These are phyloP conservation scores for Apis florea DNA, from an alignment of 1,140 invertebrate genomes.

Conservation along the genomic window DNA sequence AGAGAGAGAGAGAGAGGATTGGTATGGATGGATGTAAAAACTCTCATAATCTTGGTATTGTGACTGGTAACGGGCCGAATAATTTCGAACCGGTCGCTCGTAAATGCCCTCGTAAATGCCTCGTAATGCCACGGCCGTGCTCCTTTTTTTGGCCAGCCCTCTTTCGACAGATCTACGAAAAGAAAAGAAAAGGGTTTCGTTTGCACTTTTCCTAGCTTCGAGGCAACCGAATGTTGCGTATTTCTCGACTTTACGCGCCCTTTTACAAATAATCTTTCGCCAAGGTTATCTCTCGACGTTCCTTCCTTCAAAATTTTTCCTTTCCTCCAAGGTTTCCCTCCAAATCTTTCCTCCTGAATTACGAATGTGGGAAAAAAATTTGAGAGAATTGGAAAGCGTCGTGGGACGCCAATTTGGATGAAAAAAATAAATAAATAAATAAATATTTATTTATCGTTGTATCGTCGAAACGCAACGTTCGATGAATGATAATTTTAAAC, in stretches of 20 bases:
- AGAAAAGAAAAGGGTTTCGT: conserved; percentile 15
- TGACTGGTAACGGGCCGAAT: conserved; percentile 48
- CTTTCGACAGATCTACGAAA: conserved; percentile 13
- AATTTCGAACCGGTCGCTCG: conserved; percentile 51
- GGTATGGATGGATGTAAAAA: conserved; percentile 52
- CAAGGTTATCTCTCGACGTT: no score
- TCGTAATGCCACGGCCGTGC: conserved; percentile 39
- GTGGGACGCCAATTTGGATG: no score
- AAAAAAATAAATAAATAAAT: no score
- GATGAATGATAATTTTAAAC: no score
- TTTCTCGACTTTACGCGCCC: background rate
- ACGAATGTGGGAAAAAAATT: no score
- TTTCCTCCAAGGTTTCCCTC: no score
- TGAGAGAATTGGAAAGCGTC: no score
- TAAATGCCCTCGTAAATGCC: conserved; percentile 61
- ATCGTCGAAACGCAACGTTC: no score
- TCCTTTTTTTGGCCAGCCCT: background rate
- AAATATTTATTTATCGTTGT: no score
- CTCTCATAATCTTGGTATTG: conserved; percentile 56
- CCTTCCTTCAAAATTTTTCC: no score
- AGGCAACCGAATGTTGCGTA: background rate
- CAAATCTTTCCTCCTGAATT: no score
- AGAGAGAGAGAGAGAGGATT: conserved; percentile 28
- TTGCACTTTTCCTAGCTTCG: conserved; percentile 1
- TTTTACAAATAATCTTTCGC: no score